Conservation (phyloP, 1,140 invertebrate species). For the Drosophila ficusphila region DNA sequence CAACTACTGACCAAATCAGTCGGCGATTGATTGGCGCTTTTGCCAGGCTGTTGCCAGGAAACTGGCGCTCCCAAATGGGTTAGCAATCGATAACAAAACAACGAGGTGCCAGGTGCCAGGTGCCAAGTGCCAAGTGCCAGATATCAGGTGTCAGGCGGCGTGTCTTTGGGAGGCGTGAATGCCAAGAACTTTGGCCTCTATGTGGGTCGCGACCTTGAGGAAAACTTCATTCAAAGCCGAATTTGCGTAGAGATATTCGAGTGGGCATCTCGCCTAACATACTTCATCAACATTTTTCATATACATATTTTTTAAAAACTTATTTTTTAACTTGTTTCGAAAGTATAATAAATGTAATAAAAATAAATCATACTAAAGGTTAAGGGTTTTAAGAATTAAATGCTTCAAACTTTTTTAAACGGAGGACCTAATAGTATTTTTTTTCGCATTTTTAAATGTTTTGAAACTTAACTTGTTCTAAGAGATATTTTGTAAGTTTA, state of each 20-base stretch:
- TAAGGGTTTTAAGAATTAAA: too few species aligned
- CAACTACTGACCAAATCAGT: conserved; percentile 60
- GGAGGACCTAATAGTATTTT: too few species aligned
- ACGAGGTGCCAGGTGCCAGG: conserved; percentile 24
- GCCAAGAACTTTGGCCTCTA: conserved; percentile 23
- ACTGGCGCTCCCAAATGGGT: conserved; percentile 48
- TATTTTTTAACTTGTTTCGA: too few species aligned
- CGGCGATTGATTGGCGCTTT: conserved; percentile 55
- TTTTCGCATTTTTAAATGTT: too few species aligned
- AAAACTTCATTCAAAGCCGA: neutral
- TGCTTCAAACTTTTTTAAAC: too few species aligned
- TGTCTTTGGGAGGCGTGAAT: conserved; percentile 5
- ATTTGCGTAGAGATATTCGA: neutral
- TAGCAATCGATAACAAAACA: conserved; percentile 66
- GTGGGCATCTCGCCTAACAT: too few species aligned
- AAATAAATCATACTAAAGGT: too few species aligned
- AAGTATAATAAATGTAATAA: too few species aligned
- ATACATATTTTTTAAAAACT: too few species aligned
- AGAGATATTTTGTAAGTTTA: too few species aligned
- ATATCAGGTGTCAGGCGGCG: conserved; percentile 7
- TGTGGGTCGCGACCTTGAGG: conserved; percentile 32
- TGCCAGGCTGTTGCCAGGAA: conserved; percentile 55
- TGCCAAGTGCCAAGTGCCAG: conserved; percentile 4
- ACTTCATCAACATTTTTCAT: too few species aligned
- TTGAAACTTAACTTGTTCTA: too few species aligned